Percentiles rank a stretch among this genome's conserved stretches.
Evolutionary conservation across 2,797 vertebrate species (phyloP).

Genomic region (Microctenopoma stevenorrisi): DNA sequence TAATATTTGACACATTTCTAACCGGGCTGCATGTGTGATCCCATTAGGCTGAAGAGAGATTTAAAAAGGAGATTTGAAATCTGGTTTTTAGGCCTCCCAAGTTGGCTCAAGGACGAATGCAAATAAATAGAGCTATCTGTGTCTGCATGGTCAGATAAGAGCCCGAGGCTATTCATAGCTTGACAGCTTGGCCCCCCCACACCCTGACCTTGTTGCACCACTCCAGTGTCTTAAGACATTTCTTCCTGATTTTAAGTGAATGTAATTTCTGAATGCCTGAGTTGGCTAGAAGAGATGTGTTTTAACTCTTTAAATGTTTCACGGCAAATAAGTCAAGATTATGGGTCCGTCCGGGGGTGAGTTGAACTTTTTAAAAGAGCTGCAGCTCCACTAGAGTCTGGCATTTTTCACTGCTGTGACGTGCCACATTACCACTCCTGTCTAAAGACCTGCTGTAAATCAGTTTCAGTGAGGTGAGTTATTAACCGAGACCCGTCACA

Average conservation of each 20-base stretch:
- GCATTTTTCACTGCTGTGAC: constrained; percentile 13
- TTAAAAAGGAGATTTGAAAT: constrained; percentile 29
- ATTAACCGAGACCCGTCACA: constrained; percentile 59
- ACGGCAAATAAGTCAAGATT: not conserved
- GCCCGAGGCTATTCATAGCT: constrained; percentile 52
- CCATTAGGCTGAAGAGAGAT: not conserved
- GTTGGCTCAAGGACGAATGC: constrained; percentile 71
- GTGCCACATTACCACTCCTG: constrained; percentile 36
- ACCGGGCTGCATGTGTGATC: not conserved
- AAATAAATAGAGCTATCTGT: constrained; percentile 66
- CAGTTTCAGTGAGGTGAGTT: constrained; percentile 53
- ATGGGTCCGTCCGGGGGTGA: not conserved
- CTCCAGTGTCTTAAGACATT: constrained; percentile 28
- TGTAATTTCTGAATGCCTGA: not conserved
- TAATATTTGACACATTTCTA: constrained; percentile 12
- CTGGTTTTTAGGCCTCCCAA: constrained; percentile 51
- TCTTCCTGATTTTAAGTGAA: constrained; percentile 34
- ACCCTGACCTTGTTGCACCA: constrained; percentile 42
- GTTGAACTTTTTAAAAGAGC: not conserved
- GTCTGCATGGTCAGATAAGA: constrained; percentile 67
- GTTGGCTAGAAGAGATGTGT: not conserved
- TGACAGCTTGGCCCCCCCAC: constrained; percentile 38
- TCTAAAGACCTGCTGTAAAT: constrained; percentile 59
- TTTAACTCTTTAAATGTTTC: not conserved
- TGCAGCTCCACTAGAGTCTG: constrained; percentile 18